These are phyloP conservation scores for Agrypnus murinus DNA, from an alignment of 2,888 invertebrate genomes.

Conservation along the genomic window DNA sequence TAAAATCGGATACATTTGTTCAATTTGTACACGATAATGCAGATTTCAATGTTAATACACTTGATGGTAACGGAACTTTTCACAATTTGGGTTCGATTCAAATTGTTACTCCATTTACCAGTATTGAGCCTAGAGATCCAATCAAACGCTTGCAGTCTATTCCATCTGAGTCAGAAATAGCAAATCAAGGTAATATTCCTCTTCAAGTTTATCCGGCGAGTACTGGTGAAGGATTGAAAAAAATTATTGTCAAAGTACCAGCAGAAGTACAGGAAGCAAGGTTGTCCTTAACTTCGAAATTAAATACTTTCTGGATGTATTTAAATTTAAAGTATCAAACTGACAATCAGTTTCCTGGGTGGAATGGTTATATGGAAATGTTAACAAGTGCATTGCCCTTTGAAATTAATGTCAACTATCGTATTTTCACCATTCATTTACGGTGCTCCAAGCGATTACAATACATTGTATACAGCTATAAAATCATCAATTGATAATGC, in stretches of 20 bases:
- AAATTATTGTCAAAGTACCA: not conserved
- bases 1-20: too few species aligned
- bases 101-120: conserved; percentile 6
- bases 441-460: conserved; percentile 22
- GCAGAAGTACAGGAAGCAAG: conserved; percentile 1
- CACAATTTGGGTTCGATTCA: conserved; percentile 3
- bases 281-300: conserved; percentile 36
- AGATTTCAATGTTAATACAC: too few species aligned
- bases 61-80: conserved; percentile 2
- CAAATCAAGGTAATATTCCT: conserved; percentile 17
- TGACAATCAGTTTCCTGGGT: conserved; percentile 43
- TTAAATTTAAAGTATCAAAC: conserved; percentile 49
- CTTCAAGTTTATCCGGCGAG: conserved; percentile 15
- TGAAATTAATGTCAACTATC: conserved; percentile 19
- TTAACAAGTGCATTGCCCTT: conserved; percentile 46
- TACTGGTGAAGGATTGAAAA: conserved; percentile 3
- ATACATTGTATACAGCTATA: not conserved
- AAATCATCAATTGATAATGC: conserved; percentile 1
- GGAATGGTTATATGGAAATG: conserved; percentile 50
- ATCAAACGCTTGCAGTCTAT: conserved; percentile 24
- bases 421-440: conserved; percentile 19
- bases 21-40: too few species aligned
- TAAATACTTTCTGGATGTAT: conserved; percentile 50
- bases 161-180: conserved; percentile 21
- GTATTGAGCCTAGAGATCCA: conserved; percentile 25